Conservation (phyloP, 2,113 vertebrate species). For the Gavia stellata region DNA sequence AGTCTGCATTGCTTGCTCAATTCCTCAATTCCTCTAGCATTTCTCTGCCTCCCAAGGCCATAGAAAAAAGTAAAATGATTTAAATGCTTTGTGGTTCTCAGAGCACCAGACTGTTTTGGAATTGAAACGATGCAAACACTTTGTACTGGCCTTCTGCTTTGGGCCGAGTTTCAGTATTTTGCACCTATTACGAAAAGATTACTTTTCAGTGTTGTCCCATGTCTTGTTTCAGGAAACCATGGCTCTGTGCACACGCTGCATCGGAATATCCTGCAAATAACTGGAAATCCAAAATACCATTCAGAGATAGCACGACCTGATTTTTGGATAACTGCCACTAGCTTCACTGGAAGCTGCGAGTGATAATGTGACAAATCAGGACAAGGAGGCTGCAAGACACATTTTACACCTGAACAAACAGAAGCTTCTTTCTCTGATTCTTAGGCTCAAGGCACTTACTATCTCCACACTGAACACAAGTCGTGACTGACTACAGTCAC, state of each 20-base stretch:
- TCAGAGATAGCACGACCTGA: neutral
- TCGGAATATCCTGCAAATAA: neutral
- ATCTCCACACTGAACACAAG: neutral
- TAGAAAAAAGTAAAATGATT: neutral
- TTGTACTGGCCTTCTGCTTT: neutral
- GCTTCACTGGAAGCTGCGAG: neutral
- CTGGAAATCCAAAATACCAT: neutral
- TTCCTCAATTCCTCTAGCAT: neutral
- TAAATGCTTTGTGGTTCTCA: slow-evolving; percentile 10
- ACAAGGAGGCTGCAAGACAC: neutral
- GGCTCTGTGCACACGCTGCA: neutral
- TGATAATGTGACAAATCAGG: neutral
- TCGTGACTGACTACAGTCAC: neutral
- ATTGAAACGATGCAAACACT: neutral
- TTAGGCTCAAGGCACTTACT: neutral
- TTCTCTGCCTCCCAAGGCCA: neutral
- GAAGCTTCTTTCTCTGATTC: neutral
- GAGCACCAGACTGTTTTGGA: neutral
- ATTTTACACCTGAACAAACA: slow-evolving; percentile 20
- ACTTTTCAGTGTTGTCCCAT: neutral
- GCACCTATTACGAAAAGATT: neutral
- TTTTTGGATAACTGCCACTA: neutral
- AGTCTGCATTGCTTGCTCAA: neutral
- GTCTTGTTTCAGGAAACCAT: neutral
- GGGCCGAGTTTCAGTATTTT: neutral